Conservation (phyloP, 2,797 vertebrate species). For the Fistularia tabacaria region DNA sequence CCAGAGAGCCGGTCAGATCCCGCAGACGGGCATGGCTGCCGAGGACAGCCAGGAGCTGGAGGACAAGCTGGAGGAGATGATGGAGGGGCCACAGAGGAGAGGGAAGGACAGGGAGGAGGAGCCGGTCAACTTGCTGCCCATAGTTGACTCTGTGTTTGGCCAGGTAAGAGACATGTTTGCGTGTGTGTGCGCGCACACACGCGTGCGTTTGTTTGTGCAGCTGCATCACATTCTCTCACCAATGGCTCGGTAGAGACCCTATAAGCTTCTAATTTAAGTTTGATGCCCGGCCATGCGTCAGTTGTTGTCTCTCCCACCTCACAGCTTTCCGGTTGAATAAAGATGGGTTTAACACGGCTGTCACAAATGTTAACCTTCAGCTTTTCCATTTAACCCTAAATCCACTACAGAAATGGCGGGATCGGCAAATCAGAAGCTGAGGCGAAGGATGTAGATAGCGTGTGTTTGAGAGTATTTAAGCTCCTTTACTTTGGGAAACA, state of each 20-base stretch:
- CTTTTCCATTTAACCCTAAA: conserved; percentile 15
- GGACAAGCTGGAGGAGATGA: conserved; percentile 55
- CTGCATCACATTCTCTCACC: no score
- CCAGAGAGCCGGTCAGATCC: conserved; percentile 23
- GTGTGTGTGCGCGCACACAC: conserved; percentile 9
- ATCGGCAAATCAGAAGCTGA: not conserved
- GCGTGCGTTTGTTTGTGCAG: no score
- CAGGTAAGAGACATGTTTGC: conserved; percentile 63
- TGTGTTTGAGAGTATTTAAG: conserved; percentile 49
- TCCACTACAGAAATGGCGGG: not conserved
- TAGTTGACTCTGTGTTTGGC: conserved; percentile 75
- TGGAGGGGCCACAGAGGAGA: conserved; percentile 50
- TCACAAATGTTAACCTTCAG: conserved; percentile 2
- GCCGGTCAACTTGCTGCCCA: conserved; percentile 60
- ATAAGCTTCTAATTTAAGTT: no score
- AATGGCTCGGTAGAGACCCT: no score
- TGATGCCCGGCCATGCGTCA: no score
- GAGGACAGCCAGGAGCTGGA: conserved; percentile 36
- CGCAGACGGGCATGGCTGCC: not conserved
- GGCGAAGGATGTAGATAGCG: conserved; percentile 30
- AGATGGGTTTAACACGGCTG: not conserved
- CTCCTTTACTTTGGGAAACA: conserved; percentile 51
- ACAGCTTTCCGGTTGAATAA: conserved; percentile 13
- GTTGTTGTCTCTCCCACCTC: not conserved
- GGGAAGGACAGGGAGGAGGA: conserved; percentile 41